Base-by-base conservation (phyloP, 1,140 invertebrate species). In the Saccostrea echinata region DNA sequence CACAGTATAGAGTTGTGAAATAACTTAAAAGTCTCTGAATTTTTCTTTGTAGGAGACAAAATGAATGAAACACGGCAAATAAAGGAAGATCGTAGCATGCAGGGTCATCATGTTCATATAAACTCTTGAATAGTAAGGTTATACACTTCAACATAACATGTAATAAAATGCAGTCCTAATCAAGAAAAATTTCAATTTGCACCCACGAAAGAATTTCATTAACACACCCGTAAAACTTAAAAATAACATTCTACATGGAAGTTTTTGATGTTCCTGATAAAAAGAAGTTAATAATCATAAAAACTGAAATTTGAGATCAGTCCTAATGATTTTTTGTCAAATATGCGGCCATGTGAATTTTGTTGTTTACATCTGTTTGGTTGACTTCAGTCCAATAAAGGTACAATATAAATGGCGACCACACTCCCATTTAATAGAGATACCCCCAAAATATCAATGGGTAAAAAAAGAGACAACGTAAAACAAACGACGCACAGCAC, bases 221-320 rank as follows among this genome's bases (percentile, higher is more conserved):
- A 13, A 27, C 68, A 71, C 68, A 16, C 68, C 68, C 27, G 27
- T 30, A 33, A 71, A 71, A 71, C 27, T 71, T 71, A 9, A 71
- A 16, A 71, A 33, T 33, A 30, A 30, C 68, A 71, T 71, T 3
- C 13, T 30, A 71, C n/a, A n/a, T n/a, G n/a, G n/a, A n/a, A 35
- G 16, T 71, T 30, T 16, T 13, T 55, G 53, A 13, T 55, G 11
- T 55, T 71, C 30, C 16, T 71, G 11, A 71, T 16, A 27, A 71
- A 71, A 9, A 24, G 24, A 64, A 24, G 24, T n/a, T n/a, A 64
- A 8, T 21, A 8, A 8, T 64, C 21, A 8, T 64, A 13, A 71
- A 24, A 3, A 27, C 64, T 71, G 64, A 71, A 71, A 71, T 71
- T 71, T 71, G 68, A 71, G 68, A 71, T 71, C 24, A 33, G 2